Conservation (phyloP, 2,888 invertebrate species). For the Druceiella hillmani region DNA sequence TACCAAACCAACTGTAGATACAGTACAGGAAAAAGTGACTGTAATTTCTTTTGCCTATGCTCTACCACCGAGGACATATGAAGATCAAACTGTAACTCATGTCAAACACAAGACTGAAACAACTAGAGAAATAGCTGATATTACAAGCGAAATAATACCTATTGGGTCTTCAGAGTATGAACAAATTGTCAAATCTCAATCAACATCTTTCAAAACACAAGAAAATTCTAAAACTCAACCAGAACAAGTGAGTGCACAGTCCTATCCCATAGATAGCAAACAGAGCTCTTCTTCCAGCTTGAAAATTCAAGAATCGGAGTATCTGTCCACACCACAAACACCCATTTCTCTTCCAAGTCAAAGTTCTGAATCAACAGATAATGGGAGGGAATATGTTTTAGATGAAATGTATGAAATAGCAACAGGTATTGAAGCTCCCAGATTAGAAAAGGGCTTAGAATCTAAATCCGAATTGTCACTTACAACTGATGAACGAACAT, state of each 20-base stretch:
- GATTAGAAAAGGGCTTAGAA: slow-evolving; percentile 34
- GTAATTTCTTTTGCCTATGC: too few relatives aligned
- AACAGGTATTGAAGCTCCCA: slow-evolving; percentile 51
- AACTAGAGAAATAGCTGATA: slow-evolving; percentile 48
- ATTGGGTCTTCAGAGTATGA: slow-evolving; percentile 43
- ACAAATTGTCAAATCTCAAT: slow-evolving; percentile 47
- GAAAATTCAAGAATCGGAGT: slow-evolving; percentile 44
- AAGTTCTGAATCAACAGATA: slow-evolving; percentile 60
- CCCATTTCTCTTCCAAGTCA: slow-evolving; percentile 59
- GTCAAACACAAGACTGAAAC: too few relatives aligned
- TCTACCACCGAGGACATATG: too few relatives aligned
- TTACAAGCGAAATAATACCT: slow-evolving; percentile 43
- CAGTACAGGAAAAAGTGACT: too few relatives aligned
- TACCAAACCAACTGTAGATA: too few relatives aligned
- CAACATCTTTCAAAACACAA: slow-evolving; percentile 48
- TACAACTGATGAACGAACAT: slow-evolving; percentile 54
- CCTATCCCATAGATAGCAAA: slow-evolving; percentile 42
- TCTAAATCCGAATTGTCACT: slow-evolving; percentile 55
- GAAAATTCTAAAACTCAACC: slow-evolving; percentile 34
- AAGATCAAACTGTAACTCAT: too few relatives aligned
- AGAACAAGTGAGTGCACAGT: slow-evolving; percentile 39
- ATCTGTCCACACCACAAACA: slow-evolving; percentile 53
- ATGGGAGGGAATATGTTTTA: slow-evolving; percentile 57
- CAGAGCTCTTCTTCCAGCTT: slow-evolving; percentile 55
- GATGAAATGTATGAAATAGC: slow-evolving; percentile 56